Conservation (phyloP, 1,140 invertebrate genomes). For the Caenorhabditis latens region DNA sequence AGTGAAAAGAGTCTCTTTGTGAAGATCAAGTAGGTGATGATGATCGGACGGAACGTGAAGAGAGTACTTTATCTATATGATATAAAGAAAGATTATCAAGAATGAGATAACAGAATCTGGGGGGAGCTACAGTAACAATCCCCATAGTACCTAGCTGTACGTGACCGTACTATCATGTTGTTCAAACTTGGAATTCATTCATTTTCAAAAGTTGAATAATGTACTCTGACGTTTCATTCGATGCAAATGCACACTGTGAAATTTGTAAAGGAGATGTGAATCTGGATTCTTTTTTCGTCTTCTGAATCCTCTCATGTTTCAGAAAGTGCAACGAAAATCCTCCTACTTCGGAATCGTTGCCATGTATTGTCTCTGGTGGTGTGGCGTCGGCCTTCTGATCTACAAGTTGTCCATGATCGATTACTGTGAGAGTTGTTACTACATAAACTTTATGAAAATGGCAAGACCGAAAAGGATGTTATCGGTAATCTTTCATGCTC, state of each 20-base stretch:
- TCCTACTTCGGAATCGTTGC: conserved; percentile 22
- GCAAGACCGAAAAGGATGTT: conserved; percentile 27
- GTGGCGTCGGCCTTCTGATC: neutral
- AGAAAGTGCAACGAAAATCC: conserved; percentile 30
- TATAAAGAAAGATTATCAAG: neutral
- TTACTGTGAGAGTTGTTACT: conserved; percentile 36
- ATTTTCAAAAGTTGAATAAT: neutral
- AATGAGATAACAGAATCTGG: neutral
- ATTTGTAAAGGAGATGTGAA: conserved; percentile 6
- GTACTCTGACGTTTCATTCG: conserved; percentile 28
- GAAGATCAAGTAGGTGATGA: conserved; percentile 48
- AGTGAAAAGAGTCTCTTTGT: conserved; percentile 37
- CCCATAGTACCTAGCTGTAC: no score
- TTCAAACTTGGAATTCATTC: no score
- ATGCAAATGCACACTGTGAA: conserved; percentile 19
- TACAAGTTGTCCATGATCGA: conserved; percentile 10
- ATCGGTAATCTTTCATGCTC: neutral
- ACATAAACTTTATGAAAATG: conserved; percentile 28
- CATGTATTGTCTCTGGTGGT: conserved; percentile 47
- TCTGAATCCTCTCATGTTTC: neutral
- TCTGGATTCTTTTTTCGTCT: neutral
- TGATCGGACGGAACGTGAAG: neutral
- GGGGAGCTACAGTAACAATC: no score
- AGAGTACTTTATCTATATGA: conserved; percentile 20
- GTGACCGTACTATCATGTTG: no score